Evolutionary conservation across 2,113 vertebrate genomes (phyloP).

Genomic region (Pan troglodytes): NHGRI_mPanTro3-v2.1_pri NC_072408.2:48185501-48186000

Average conservation of each 20-base stretch:
- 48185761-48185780: neutral
- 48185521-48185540: neutral
- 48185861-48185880: neutral
- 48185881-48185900: neutral
- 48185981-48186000: neutral
- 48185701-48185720: neutral
- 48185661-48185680: neutral
- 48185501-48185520: neutral
- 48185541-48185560: conserved; percentile 36
- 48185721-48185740: conserved; percentile 24
- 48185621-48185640: neutral
- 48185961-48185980: neutral
- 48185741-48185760: neutral
- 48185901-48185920: neutral
- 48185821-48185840: conserved; percentile 6
- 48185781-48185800: conserved; percentile 2
- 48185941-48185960: neutral
- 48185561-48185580: neutral
- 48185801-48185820: neutral
- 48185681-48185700: neutral
- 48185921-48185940: neutral
- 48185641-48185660: neutral
- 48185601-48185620: neutral
- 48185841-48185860: neutral
- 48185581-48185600: neutral